A percentile compares a stretch with the other conserved stretches of the same genome.
Conservation (phyloP, 2,888 invertebrate species). For the Apomyelois bistriatella region DNA sequence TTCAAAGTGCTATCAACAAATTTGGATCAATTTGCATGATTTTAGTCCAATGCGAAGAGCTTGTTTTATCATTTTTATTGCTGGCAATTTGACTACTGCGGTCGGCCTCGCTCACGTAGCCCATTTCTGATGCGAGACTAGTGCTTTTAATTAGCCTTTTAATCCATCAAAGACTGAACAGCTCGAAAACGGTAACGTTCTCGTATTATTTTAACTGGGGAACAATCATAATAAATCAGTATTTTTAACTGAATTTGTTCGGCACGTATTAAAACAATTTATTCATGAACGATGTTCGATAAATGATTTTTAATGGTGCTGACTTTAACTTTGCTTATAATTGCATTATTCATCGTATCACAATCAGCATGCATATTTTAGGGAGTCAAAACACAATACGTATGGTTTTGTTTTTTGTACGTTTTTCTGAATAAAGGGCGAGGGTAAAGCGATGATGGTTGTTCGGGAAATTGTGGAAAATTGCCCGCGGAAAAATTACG, state of each 20-base stretch:
- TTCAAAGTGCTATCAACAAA: constrained; percentile 61
- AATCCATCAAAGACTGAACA: constrained; percentile 2
- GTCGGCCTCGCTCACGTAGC: constrained; percentile 29
- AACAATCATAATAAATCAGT: neutral
- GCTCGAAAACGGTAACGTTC: neutral
- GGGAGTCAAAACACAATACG: constrained; percentile 6
- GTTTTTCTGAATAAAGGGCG: constrained; percentile 55
- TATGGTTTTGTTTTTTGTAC: constrained; percentile 40
- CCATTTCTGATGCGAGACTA: constrained; percentile 26
- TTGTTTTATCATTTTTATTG: constrained; percentile 55
- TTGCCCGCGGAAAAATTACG: constrained; percentile 70
- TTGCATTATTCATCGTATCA: constrained; percentile 37
- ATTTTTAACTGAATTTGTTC: neutral
- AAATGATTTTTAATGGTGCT: constrained; percentile 18
- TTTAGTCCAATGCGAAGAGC: constrained; percentile 53
- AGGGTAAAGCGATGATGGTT: constrained; percentile 50
- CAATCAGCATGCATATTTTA: constrained; percentile 25
- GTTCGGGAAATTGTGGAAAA: constrained; percentile 67
- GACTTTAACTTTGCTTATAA: constrained; percentile 24
- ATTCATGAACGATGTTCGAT: constrained; percentile 14
- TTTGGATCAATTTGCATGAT: constrained; percentile 66
- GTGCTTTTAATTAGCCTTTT: constrained; percentile 11
- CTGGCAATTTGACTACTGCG: constrained; percentile 51
- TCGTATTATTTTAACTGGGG: neutral
- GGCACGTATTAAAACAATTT: constrained; percentile 6